Evolutionary conservation across 2,888 invertebrate genomes (phyloP).

Genomic region (Conomelus anceps): DNA sequence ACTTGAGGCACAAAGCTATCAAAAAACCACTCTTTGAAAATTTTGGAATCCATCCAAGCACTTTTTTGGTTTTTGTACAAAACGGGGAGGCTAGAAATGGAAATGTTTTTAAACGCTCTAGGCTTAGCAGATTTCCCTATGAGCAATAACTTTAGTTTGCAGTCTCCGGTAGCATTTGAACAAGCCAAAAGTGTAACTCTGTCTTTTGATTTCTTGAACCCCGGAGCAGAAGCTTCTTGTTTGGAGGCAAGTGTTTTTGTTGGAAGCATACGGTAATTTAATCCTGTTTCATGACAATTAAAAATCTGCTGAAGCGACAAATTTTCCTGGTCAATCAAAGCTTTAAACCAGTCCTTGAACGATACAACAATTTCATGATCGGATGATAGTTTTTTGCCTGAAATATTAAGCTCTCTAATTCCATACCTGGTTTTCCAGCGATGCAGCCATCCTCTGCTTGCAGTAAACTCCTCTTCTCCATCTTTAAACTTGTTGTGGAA

Average conservation of each 20-base stretch:
- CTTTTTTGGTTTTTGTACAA: constrained; percentile 18
- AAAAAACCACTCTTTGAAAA: constrained; percentile 17
- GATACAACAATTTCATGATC: constrained; percentile 13
- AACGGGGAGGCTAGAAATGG: constrained; percentile 19
- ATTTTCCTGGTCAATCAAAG: constrained; percentile 15
- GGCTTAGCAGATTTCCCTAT: constrained; percentile 37
- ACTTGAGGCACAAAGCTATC: constrained; percentile 32
- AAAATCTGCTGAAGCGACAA: constrained; percentile 14
- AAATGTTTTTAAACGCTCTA: constrained; percentile 34
- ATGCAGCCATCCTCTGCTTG: constrained; percentile 15
- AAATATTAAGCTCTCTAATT: constrained; percentile 11
- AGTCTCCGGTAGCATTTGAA: constrained; percentile 35
- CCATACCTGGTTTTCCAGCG: constrained; percentile 20
- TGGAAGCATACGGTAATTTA: constrained; percentile 25
- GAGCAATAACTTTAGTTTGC: constrained; percentile 34
- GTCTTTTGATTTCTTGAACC: constrained; percentile 34
- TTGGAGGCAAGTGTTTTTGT: constrained; percentile 22
- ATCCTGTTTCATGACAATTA: constrained; percentile 26
- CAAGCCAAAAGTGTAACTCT: constrained; percentile 35
- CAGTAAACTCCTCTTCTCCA: constrained; percentile 18
- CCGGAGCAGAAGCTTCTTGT: constrained; percentile 29
- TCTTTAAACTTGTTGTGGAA: constrained; percentile 14
- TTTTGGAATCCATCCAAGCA: constrained; percentile 16
- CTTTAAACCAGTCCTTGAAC: constrained; percentile 4
- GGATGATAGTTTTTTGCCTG: constrained; percentile 15